Conservation (phyloP, 2,113 vertebrate genomes). For the Chiloscyllium plagiosum region DNA sequence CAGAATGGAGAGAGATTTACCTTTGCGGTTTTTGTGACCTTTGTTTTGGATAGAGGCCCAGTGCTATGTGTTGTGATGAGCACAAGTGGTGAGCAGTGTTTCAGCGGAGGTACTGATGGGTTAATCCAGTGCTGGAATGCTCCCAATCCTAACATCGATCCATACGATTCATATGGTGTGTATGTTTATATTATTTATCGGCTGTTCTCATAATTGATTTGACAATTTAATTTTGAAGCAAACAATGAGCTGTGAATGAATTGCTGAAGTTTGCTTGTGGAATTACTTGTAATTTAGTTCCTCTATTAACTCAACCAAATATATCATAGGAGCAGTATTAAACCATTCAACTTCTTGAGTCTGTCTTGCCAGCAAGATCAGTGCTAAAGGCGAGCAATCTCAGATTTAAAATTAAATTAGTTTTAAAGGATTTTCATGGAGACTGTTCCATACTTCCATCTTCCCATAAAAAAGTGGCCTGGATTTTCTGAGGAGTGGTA, state of each 20-base stretch:
- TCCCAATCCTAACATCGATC: slow-evolving; percentile 88
- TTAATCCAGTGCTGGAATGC: slow-evolving; percentile 94
- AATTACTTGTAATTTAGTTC: background rate
- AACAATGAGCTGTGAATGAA: background rate
- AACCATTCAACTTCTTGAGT: background rate
- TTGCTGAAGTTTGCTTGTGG: background rate
- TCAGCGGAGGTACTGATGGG: slow-evolving; percentile 86
- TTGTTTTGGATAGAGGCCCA: slow-evolving; percentile 68
- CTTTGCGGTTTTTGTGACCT: background rate
- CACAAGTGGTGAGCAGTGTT: slow-evolving; percentile 89
- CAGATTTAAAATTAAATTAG: background rate
- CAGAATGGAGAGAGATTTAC: too few species aligned
- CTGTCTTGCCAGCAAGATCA: background rate
- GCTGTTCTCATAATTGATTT: background rate
- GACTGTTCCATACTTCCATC: too few species aligned
- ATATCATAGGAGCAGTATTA: background rate
- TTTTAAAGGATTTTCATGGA: too few species aligned
- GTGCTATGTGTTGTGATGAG: slow-evolving; percentile 97
- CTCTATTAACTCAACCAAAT: too few species aligned
- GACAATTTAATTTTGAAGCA: background rate
- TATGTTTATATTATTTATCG: slow-evolving; percentile 15
- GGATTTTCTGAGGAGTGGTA: too few species aligned
- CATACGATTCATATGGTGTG: slow-evolving; percentile 91
- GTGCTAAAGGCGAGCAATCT: background rate
- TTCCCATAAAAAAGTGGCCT: too few species aligned